Evolutionary conservation across 2,888 invertebrate species (phyloP).

Genomic region (Agrypnus murinus): DNA sequence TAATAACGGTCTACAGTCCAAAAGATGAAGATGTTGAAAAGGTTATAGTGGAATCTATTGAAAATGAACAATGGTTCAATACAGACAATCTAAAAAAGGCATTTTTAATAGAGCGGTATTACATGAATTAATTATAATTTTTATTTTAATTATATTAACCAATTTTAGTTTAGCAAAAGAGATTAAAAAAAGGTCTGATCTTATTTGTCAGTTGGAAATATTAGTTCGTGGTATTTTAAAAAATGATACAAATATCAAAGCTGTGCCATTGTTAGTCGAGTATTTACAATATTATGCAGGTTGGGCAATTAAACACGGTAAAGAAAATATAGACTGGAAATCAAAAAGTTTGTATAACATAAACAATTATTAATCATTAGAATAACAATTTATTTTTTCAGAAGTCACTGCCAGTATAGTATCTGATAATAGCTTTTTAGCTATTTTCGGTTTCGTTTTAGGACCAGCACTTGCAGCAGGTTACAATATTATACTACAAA

Average conservation of each 20-base stretch:
- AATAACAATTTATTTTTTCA: constrained; percentile 48
- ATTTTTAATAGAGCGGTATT: constrained; percentile 62
- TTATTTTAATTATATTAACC: not conserved
- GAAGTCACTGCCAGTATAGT: constrained; percentile 69
- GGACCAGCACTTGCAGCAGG: constrained; percentile 73
- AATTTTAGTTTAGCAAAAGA: constrained; percentile 70
- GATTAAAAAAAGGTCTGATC: constrained; percentile 71
- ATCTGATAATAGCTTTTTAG: constrained; percentile 71
- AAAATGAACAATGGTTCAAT: constrained; percentile 53
- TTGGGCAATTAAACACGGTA: constrained; percentile 60
- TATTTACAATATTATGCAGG: constrained; percentile 74
- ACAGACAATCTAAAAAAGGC: constrained; percentile 57
- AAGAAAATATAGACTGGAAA: constrained; percentile 69
- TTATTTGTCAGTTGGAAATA: constrained; percentile 72
- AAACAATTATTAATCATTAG: no score
- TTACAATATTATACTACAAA: constrained; percentile 71
- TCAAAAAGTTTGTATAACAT: constrained; percentile 64
- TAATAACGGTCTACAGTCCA: constrained; percentile 52
- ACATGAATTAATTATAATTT: not conserved
- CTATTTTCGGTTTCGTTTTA: constrained; percentile 71
- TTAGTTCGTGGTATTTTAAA: constrained; percentile 70
- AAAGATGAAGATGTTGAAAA: constrained; percentile 58
- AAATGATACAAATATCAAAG: constrained; percentile 70
- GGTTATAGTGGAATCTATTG: constrained; percentile 55
- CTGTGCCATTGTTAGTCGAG: constrained; percentile 69